Evolutionary conservation across 2,797 vertebrate genomes (phyloP), one percentile per base, ranked within the genome.

Genomic region (Remorina albescens): DNA sequence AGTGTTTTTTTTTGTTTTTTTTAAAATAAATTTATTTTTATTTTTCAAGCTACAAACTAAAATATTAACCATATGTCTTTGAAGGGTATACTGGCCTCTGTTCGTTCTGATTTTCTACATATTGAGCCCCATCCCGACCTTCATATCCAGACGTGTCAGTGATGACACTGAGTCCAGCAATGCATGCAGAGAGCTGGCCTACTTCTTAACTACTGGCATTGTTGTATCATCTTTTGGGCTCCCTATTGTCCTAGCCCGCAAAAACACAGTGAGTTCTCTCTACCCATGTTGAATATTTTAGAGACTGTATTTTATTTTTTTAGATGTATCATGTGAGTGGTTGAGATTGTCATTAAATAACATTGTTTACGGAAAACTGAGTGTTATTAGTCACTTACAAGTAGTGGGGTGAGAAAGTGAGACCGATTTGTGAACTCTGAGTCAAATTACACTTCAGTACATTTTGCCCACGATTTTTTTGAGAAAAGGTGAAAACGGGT

Each of bases 121-220:
- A 65, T 80, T 98, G 62, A 96, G 95, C 74, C 98, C 98, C 68
- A 95, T 99, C 81, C 98, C 98, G 2, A 93, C 96, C 86, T 96
- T 98, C 92, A 96, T 99, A 79, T 95, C 96, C 78, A 95, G 86
- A 78, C 95, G 97, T 55, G 67, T 95, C 21, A 92, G 94, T 0
- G 97, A 98, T 2, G 96, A 97, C 84, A 93, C 89, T 0, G 97
- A 98, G 5, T 95, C 96, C 67, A 99, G 96, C 86, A 99, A 96
- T 10, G 95, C 96, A 8, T 99, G 97, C 90, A 95, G 95, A 86
- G 98, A 99, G 54, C 71, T 99, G 83, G 96, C 97, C 0, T 97
- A 96, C 83, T 99, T 99, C 91, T 90, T 99, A 90, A 99, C 98
- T 19, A 98, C 97, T 3, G 98, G 98, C 25, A 97, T 99, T 1